These are phyloP conservation scores for Conus canariensis DNA, from an alignment of 2,888 invertebrate species.

Conservation along the genomic window DNA sequence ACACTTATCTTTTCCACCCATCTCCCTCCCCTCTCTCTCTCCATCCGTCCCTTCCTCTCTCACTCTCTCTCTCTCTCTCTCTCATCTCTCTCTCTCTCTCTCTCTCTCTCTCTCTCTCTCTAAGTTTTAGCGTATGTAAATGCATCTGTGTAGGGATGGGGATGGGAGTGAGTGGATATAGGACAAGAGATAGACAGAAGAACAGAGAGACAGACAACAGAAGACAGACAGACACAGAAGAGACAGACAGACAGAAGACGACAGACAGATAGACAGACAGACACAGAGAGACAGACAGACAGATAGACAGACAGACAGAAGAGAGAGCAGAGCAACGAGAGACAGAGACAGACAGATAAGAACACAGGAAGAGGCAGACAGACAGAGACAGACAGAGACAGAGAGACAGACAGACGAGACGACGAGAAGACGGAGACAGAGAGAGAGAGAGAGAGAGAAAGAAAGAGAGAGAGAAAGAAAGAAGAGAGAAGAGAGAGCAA, in stretches of 20 bases:
- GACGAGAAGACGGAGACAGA: not conserved
- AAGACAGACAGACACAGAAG: not conserved
- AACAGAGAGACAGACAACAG: too few species aligned
- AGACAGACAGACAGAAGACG: fast-evolving
- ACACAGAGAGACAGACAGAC: not conserved
- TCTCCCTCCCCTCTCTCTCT: not conserved
- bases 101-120: not conserved
- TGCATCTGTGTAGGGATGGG: not conserved
- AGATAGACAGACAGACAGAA: not conserved
- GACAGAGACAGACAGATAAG: not conserved
- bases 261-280: too few species aligned
- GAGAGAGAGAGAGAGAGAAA: not conserved
- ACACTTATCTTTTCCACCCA: too few species aligned
- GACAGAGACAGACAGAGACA: not conserved
- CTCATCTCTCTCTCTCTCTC: not conserved
- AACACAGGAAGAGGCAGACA: too few species aligned
- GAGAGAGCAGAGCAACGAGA: not conserved
- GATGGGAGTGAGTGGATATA: not conserved
- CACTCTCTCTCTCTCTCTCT: too few species aligned
- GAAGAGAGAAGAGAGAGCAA: not conserved
- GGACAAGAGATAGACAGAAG: too few species aligned
- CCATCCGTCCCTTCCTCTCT: not conserved
- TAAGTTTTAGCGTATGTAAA: not conserved
- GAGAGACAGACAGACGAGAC: not conserved
- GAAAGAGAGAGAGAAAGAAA: not conserved